These are phyloP conservation scores for Erpobdella octoculata DNA, from an alignment of 2,888 invertebrate genomes.

Conservation along the genomic window DNA sequence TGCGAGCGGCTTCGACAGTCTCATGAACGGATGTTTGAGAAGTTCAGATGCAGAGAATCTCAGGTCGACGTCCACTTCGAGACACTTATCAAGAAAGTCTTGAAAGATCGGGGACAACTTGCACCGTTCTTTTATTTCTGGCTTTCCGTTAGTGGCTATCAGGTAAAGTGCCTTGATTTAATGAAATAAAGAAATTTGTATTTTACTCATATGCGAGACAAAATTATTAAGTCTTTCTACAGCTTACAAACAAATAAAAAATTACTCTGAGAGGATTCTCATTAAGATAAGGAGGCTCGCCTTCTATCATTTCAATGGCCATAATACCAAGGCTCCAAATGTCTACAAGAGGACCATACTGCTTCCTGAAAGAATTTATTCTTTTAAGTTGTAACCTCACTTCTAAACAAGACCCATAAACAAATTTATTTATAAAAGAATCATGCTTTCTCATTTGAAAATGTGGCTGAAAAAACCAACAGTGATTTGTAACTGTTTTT, in stretches of 20 bases:
- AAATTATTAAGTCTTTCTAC: too few species aligned
- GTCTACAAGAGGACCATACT: constrained; percentile 96
- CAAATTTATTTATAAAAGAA: too few species aligned
- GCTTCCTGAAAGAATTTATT: constrained; percentile 64
- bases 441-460: too few species aligned
- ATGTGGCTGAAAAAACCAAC: too few species aligned
- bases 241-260: too few species aligned
- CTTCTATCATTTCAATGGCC: constrained; percentile 99
- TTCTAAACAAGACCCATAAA: too few species aligned
- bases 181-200: too few species aligned
- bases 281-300: constrained; percentile 96
- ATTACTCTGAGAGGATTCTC: constrained; percentile 84
- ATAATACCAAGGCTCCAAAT: constrained; percentile 97
- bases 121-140: constrained; percentile 95
- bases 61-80: constrained; percentile 58
- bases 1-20: constrained; percentile 87
- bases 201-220: too few species aligned
- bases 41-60: constrained; percentile 56
- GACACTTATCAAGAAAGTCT: constrained; percentile 64
- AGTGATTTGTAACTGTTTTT: too few species aligned
- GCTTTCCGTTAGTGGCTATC: constrained; percentile 98
- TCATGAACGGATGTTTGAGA: constrained; percentile 81
- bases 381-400: too few species aligned
- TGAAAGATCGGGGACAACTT: constrained; percentile 89
- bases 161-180: constrained; percentile 94